phyloP scores from a whole-genome alignment of 64 coral and sea anemone genomes.

The Stichodactyla mertensii region DNA sequence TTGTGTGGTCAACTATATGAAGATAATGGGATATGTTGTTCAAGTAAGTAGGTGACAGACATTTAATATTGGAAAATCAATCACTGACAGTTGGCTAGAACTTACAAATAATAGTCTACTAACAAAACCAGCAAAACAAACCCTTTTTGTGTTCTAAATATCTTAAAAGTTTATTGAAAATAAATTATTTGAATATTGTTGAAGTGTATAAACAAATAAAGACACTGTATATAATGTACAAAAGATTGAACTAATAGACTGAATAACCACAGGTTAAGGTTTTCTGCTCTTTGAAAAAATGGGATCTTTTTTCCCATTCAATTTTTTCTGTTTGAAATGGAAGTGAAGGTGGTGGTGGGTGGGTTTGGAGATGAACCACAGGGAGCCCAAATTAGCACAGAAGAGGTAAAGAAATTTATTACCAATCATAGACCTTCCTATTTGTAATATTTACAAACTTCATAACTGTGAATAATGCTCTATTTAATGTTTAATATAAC shows the following conservation, averaged over 20 bases:
- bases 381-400: neutral
- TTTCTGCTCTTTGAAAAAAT: no score
- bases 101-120: no score
- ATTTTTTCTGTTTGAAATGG: no score
- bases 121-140: no score
- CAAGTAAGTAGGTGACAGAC: neutral
- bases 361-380: neutral
- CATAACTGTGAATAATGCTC: neutral
- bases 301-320: no score
- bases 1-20: conserved; percentile 71
- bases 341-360: no score
- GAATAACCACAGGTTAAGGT: neutral
- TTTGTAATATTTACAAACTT: no score
- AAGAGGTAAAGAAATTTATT: neutral
- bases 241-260: neutral
- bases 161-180: neutral
- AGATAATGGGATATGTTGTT: neutral
- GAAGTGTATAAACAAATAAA: neutral
- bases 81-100: no score
- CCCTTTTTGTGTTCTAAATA: neutral
- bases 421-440: no score
- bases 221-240: neutral
- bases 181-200: neutral
- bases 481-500: neutral
- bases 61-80: no score